Conservation (phyloP, 2,888 invertebrate genomes). For the Aspidiotus destructor region DNA sequence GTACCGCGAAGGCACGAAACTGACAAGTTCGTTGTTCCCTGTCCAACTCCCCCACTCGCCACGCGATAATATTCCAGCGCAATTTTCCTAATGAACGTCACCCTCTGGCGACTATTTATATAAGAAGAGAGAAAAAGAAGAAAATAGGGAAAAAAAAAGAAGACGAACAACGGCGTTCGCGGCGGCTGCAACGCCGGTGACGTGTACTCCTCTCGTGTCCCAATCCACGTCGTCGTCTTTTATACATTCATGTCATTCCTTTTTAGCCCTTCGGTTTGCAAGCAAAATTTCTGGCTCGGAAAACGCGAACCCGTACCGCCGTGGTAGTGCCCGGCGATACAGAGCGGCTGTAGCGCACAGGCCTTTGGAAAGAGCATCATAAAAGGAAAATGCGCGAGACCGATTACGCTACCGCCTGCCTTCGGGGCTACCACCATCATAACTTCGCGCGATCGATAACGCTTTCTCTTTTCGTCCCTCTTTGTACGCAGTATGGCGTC, state of each 20-base stretch:
- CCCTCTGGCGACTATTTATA: slow-evolving; percentile 33
- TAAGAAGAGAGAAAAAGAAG: slow-evolving; percentile 19
- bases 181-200: slow-evolving; percentile 13
- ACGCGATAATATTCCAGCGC: slow-evolving; percentile 28
- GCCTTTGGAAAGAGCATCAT: slow-evolving; percentile 13
- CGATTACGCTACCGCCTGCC: slow-evolving; percentile 29
- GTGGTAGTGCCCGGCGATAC: neutral
- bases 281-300: slow-evolving; percentile 18
- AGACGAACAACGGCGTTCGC: slow-evolving; percentile 17
- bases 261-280: slow-evolving; percentile 19
- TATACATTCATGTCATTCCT: slow-evolving; percentile 31
- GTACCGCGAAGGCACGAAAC: slow-evolving; percentile 29
- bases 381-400: slow-evolving; percentile 31
- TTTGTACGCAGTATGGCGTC: slow-evolving; percentile 13
- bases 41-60: slow-evolving; percentile 13
- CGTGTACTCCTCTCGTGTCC: slow-evolving; percentile 15
- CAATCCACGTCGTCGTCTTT: slow-evolving; percentile 22
- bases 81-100: slow-evolving; percentile 33
- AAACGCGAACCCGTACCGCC: slow-evolving; percentile 1
- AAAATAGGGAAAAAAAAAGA: slow-evolving; percentile 7
- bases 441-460: slow-evolving; percentile 28
- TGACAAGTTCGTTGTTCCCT: slow-evolving; percentile 31
- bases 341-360: slow-evolving; percentile 7
- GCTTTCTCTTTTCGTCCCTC: slow-evolving; percentile 29
- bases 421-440: slow-evolving; percentile 25